Percentiles rank a stretch among this genome's conserved stretches.
Conservation (phyloP, 2,888 invertebrate species). For the Nycteola revayana region DNA sequence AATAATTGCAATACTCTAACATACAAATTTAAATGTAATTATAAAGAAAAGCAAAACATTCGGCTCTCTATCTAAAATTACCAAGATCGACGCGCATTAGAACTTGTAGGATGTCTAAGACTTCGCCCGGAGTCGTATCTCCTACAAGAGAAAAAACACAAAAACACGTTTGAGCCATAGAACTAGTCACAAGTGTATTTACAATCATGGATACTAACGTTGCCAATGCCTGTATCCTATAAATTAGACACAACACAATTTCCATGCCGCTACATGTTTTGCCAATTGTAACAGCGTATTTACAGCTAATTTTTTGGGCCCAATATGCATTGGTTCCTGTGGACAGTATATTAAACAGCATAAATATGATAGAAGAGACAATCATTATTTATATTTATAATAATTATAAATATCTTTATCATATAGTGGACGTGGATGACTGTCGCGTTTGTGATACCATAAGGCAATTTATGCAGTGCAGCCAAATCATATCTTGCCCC, state of each 20-base stretch:
- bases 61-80: background rate
- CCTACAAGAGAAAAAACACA: background rate
- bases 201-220: slow-evolving; percentile 20
- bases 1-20: too few species aligned
- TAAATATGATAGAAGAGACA: too few species aligned
- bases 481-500: too few species aligned
- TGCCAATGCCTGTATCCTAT: slow-evolving; percentile 24
- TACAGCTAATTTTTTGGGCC: slow-evolving; percentile 49
- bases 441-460: too few species aligned
- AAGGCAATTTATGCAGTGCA: too few species aligned
- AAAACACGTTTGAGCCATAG: slow-evolving; percentile 12
- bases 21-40: background rate
- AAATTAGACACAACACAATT: too few species aligned
- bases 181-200: slow-evolving; percentile 34
- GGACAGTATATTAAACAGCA: too few species aligned
- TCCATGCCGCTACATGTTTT: slow-evolving; percentile 42
- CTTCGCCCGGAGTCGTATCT: background rate
- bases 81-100: background rate
- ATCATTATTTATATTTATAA: too few species aligned
- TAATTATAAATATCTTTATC: too few species aligned
- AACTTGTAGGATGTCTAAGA: background rate
- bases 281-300: slow-evolving; percentile 47
- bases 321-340: too few species aligned
- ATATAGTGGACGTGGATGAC: too few species aligned
- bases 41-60: background rate